Base-by-base conservation (phyloP, 2,797 vertebrate genomes). In the Simalia tracyae region DNA sequence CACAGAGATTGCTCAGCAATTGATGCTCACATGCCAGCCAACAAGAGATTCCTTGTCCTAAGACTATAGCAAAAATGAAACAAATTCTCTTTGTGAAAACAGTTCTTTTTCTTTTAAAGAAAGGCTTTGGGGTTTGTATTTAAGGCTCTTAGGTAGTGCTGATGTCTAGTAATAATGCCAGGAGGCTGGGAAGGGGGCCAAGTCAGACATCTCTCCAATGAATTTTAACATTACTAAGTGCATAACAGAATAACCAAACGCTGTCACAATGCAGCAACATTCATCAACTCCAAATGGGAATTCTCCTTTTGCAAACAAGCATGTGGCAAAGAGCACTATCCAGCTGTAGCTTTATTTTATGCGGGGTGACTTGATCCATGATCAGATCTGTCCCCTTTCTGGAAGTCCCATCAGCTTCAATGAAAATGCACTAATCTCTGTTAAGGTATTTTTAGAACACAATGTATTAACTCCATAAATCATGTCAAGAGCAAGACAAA, bases 381-480 rank as follows among this genome's bases (percentile, higher is more conserved):
- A 42, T 76, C 72, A 5, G 22, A 76, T 76, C 17, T 76, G 72
- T 76, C 72, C 19, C 36, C 36, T 81, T 81, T 46, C 36, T 81
- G 46, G 36, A 81, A 81, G 9, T 81, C 72, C 19, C 19, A 24
- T 81, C 0, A 54, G 50, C 50, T 54, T 54, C 50, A 81, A 81
- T 81, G 19, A 81, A 81, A 81, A 46, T 81, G 36, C 19, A 81
- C 36, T 46, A 81, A 46, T 46, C 72, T 81, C 72, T 46, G 19
- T 42, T 46, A 81, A 42, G 72, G 24, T 81, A 81, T 81, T 92
- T 1, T 89, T 94, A 2, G 24, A 90, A 56, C 90, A 91, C 85
- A 93, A 93, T 72, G 92, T 89, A 93, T 96, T 95, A 92, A 95
- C 89, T 46, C 36, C 19, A 24, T 46, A 81, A 81, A 81, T 81